phyloP scores from a whole-genome alignment of 35 echinoderm and acorn worm genomes.

The Acanthaster planci region DNA sequence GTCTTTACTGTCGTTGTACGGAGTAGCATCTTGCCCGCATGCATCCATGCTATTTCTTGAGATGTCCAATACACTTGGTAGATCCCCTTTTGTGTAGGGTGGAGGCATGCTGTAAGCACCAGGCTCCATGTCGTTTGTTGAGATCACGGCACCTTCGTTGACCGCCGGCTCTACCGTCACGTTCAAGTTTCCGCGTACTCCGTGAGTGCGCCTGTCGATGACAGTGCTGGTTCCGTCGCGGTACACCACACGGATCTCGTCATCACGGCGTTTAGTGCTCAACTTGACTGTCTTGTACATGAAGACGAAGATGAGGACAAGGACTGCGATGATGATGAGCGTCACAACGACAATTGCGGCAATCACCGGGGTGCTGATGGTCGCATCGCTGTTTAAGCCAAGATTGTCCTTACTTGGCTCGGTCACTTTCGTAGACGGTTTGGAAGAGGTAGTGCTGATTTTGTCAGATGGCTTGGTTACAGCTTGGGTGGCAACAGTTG shows the following conservation, averaged over 20 bases:
- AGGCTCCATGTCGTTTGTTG: not conserved
- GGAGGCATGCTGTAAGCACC: not conserved
- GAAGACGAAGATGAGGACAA: constrained; percentile 24
- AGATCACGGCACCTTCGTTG: not conserved
- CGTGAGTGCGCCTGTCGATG: not conserved
- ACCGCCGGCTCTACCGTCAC: not conserved
- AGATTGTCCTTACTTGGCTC: too few relatives aligned
- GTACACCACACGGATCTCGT: constrained; percentile 5
- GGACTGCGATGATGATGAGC: constrained; percentile 30
- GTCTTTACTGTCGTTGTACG: too few relatives aligned
- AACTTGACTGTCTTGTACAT: constrained; percentile 13
- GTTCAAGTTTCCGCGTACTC: not conserved
- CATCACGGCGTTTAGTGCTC: not conserved
- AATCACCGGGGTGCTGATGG: not conserved
- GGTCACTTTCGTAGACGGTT: too few relatives aligned
- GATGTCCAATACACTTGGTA: constrained; percentile 1
- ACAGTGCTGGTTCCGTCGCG: not conserved
- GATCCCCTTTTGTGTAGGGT: not conserved
- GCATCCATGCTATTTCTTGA: not conserved
- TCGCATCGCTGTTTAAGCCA: not conserved
- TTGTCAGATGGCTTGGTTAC: not conserved
- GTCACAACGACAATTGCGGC: not conserved
- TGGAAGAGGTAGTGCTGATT: not conserved
- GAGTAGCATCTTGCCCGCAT: not conserved
- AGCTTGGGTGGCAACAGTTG: not conserved